A percentile compares a stretch with the other conserved stretches of the same genome.
Evolutionary conservation across 1,140 invertebrate genomes (phyloP).

Genomic region (Marisa cornuarietis): DNA sequence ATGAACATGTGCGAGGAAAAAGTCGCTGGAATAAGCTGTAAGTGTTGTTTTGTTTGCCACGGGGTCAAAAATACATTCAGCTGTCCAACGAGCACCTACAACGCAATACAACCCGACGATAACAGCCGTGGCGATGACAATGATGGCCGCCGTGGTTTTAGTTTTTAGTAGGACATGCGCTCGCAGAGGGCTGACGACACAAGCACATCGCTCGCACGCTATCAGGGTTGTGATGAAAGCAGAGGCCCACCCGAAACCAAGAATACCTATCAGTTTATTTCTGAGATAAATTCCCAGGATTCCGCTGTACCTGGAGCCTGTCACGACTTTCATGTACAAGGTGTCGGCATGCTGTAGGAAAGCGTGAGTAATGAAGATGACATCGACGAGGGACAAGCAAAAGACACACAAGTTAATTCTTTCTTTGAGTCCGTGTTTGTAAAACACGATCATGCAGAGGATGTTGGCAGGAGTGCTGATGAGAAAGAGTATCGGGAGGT

Average conservation of each 20-base stretch:
- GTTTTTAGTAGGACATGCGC: background rate
- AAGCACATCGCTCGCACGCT: slow-evolving; percentile 9
- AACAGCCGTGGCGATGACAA: background rate
- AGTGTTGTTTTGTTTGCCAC: background rate
- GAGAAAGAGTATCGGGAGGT: no score
- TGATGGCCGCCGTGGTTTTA: background rate
- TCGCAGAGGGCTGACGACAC: slow-evolving; percentile 1
- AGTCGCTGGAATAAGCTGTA: slow-evolving; percentile 5
- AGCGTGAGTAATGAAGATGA: no score
- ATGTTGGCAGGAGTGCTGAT: no score
- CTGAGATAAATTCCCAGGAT: no score
- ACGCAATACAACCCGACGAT: background rate
- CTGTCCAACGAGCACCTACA: background rate
- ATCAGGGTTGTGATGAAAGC: background rate
- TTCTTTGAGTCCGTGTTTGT: no score
- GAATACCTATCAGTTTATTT: no score
- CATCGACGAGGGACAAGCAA: no score
- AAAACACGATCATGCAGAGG: no score
- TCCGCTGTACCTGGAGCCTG: no score
- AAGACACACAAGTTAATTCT: no score
- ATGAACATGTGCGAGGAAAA: background rate
- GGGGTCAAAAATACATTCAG: slow-evolving; percentile 8
- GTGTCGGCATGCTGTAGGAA: no score
- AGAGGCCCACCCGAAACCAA: background rate
- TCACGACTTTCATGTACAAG: no score